A percentile compares a stretch with the other conserved stretches of the same genome.
phyloP scores from a whole-genome alignment of 2,113 vertebrate genomes.

The Chitala chitala region DNA sequence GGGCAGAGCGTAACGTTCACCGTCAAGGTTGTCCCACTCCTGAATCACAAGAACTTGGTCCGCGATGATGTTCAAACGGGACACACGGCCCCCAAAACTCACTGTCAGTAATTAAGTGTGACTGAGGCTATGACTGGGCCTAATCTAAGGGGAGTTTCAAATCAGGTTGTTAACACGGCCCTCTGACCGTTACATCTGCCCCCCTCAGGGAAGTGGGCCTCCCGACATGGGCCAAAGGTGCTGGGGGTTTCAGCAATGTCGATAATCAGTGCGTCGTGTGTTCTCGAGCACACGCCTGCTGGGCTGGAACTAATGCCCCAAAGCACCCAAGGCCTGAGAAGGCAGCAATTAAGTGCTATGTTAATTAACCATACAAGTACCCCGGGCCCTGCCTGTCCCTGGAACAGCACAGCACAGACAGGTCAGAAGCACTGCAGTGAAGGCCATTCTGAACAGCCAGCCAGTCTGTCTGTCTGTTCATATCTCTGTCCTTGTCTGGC shows the following conservation, averaged over 20 bases:
- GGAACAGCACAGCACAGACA: constrained; percentile 38
- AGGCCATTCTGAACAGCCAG: neutral
- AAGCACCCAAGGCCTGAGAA: constrained; percentile 54
- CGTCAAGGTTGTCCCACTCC: no score
- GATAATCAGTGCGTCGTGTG: constrained; percentile 66
- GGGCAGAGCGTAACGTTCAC: no score
- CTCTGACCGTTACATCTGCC: constrained; percentile 62
- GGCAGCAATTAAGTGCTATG: constrained; percentile 74
- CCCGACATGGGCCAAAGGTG: constrained; percentile 67
- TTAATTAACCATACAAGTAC: constrained; percentile 74
- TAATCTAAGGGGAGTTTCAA: constrained; percentile 59
- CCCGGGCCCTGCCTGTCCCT: constrained; percentile 42
- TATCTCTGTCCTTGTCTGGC: neutral
- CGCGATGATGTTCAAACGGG: constrained; percentile 49
- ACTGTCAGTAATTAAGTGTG: constrained; percentile 78
- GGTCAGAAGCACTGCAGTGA: neutral
- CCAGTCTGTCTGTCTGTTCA: neutral
- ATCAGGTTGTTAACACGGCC: constrained; percentile 71
- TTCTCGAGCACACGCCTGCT: constrained; percentile 56
- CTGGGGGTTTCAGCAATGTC: constrained; percentile 56
- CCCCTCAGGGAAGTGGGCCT: constrained; percentile 55
- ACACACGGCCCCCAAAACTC: constrained; percentile 54
- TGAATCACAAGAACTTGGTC: no score
- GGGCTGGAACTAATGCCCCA: constrained; percentile 73
- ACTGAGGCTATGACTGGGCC: constrained; percentile 54